Evolutionary conservation across 2,888 invertebrate species (phyloP), one percentile per base, ranked within the genome.

Genomic region (Ceriagrion tenellum): DNA sequence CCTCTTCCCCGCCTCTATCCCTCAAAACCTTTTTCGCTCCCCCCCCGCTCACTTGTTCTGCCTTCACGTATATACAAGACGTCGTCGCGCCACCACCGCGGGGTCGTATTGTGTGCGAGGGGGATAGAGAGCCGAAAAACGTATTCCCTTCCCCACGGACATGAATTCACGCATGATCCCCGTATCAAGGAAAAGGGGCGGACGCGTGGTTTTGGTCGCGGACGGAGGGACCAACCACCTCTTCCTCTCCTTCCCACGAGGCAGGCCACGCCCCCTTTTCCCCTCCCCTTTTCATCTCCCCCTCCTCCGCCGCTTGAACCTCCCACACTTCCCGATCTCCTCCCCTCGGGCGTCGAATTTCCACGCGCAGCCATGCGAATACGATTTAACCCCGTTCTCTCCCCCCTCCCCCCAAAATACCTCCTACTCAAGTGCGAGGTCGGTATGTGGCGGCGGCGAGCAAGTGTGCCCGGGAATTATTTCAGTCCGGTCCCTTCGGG

Each of bases 81-180:
- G 59, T 4, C 69, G 20, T n/a, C 26, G 0, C 69, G 0, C 23
- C 26, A 69, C 35, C 81, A 35, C 18, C 35, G 16, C 81, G 81
- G 81, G 10, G 69, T 23, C 47, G 47, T 47, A 47, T 2, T 47
- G 47, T 47, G n/a, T n/a, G n/a, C n/a, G n/a, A n/a, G n/a, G n/a
- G n/a, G n/a, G n/a, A n/a, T n/a, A 47, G 69, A 69, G 69, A 69
- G 81, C 81, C 81, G 81, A 69, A 69, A n/a, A 69, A 59, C 59
- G 20, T 69, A n/a, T 69, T n/a, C 69, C 69, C n/a, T n/a, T n/a
- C 59, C 59, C 10, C 81, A 8, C 47, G 35, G 81, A 35, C 69
- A 35, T 81, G 81, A 35, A 81, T 81, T 23, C 81, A 81, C 26
- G 81, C 30, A 35, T 35, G 81, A 35, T 81, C 81, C 16, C 6